phyloP scores from a whole-genome alignment of 1,140 invertebrate genomes.

The Pararge aegeria region DNA sequence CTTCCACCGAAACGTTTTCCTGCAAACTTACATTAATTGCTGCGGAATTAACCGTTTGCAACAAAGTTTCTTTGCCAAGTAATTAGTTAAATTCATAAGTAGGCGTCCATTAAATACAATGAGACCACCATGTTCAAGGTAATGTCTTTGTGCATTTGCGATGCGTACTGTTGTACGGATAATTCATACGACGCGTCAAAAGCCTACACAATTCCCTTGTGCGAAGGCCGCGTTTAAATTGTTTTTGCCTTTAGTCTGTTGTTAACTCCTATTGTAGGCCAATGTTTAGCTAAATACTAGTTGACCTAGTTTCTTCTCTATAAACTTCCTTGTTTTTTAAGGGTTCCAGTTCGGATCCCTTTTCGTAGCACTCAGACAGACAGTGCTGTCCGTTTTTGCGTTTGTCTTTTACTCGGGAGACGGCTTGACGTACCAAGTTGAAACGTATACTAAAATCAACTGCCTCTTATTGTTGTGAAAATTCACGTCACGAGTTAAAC shows the following conservation, averaged over 20 bases:
- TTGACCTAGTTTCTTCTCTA: constrained; percentile 52
- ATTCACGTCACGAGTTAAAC: too few relatives aligned
- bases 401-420: too few relatives aligned
- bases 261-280: constrained; percentile 61
- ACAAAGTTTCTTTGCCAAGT: not conserved
- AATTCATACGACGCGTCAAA: constrained; percentile 52
- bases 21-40: not conserved
- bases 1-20: not conserved
- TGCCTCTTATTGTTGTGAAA: too few relatives aligned
- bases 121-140: constrained; percentile 20
- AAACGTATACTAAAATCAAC: too few relatives aligned
- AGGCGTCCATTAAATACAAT: constrained; percentile 18
- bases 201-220: constrained; percentile 48
- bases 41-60: not conserved
- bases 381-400: too few relatives aligned
- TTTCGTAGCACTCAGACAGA: too few relatives aligned
- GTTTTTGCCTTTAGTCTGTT: constrained; percentile 61
- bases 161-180: constrained; percentile 34
- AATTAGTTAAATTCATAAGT: constrained; percentile 12
- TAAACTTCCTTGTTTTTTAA: constrained; percentile 6
- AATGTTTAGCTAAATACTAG: constrained; percentile 57
- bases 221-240: constrained; percentile 61
- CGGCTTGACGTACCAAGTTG: too few relatives aligned
- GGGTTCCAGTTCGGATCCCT: too few relatives aligned
- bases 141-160: constrained; percentile 26